Percentiles rank a stretch among this genome's conserved stretches.
Conservation (phyloP, 2,113 vertebrate genomes). For the Phylloscopus whistleri region DNA sequence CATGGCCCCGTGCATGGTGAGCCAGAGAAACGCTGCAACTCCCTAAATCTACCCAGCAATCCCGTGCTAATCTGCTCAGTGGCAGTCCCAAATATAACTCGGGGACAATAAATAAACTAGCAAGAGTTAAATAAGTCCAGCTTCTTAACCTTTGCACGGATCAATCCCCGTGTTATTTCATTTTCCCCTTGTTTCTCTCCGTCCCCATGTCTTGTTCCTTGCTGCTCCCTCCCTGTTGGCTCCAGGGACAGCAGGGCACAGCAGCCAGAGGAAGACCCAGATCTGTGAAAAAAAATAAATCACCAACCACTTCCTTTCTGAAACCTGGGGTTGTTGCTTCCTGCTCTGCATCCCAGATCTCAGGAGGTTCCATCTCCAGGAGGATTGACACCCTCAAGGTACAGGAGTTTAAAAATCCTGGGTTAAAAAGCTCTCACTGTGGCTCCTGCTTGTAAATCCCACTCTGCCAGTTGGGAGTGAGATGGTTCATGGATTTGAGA, state of each 20-base stretch:
- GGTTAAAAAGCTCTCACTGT: accelerated
- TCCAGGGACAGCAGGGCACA: neutral
- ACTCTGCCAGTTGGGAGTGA: neutral
- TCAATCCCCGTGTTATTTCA: neutral
- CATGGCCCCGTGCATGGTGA: neutral
- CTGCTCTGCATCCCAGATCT: neutral
- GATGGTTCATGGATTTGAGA: too few relatives aligned
- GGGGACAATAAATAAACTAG: slow-evolving; percentile 36
- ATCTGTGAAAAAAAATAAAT: neutral
- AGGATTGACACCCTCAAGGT: neutral
- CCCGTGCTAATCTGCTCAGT: neutral
- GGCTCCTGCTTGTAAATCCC: neutral
- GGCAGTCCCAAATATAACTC: neutral
- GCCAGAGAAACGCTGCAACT: neutral
- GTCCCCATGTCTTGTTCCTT: neutral
- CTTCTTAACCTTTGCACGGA: slow-evolving; percentile 17
- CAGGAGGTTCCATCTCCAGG: neutral
- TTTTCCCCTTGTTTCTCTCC: neutral
- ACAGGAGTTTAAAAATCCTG: neutral
- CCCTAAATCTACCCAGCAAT: neutral
- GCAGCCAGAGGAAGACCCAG: neutral
- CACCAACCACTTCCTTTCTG: neutral
- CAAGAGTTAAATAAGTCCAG: slow-evolving; percentile 10
- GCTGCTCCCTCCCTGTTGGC: neutral
- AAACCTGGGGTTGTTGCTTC: neutral